Evolutionary conservation across 2,888 invertebrate genomes (phyloP).

Genomic region (Serrognathus titanus): DNA sequence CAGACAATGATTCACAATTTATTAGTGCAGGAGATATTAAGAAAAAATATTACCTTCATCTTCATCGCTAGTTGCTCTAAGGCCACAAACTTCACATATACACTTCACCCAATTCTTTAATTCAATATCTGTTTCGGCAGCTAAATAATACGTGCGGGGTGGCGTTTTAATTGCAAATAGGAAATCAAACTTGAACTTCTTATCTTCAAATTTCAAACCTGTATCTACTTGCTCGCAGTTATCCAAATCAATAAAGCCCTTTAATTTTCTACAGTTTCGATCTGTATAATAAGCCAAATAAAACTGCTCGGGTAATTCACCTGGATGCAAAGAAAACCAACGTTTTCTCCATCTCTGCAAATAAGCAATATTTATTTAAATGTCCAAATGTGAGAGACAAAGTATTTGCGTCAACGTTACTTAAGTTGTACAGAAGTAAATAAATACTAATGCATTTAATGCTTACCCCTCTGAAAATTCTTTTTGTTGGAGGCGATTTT

Average conservation of each 20-base stretch:
- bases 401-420: background rate
- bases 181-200: constrained; percentile 75
- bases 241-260: constrained; percentile 90
- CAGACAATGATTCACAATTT: too few species aligned
- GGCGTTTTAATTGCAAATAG: constrained; percentile 90
- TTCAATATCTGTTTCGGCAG: constrained; percentile 86
- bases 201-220: constrained; percentile 77
- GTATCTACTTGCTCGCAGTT: constrained; percentile 95
- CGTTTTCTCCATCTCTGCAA: constrained; percentile 89
- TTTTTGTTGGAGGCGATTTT: constrained; percentile 91
- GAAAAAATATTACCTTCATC: constrained; percentile 35
- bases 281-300: constrained; percentile 92
- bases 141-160: constrained; percentile 85
- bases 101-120: constrained; percentile 96
- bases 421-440: constrained; percentile 4
- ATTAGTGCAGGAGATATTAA: too few species aligned
- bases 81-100: constrained; percentile 87
- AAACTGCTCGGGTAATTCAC: constrained; percentile 91
- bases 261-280: constrained; percentile 76
- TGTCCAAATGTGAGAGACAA: background rate
- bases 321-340: constrained; percentile 89
- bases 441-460: constrained; percentile 7
- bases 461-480: constrained; percentile 90
- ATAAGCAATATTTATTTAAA: background rate
- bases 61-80: constrained; percentile 66